Evolutionary conservation across 2,113 vertebrate genomes (phyloP).

Genomic region (Fulmarus glacialis): DNA sequence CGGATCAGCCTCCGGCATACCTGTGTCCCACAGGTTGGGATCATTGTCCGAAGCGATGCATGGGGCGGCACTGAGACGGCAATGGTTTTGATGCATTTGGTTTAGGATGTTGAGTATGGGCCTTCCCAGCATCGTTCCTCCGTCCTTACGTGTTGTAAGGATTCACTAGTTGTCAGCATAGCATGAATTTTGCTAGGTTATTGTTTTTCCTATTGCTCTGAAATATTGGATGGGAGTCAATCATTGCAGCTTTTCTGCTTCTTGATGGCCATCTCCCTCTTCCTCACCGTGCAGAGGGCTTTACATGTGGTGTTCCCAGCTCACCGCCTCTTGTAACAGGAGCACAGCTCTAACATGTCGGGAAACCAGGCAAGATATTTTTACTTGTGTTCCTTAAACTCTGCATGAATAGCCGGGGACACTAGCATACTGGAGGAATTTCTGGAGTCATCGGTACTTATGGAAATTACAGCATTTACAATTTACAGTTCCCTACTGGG

Average conservation of each 20-base stretch:
- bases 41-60: accelerated
- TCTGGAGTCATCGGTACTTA: background rate
- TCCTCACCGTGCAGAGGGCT: background rate
- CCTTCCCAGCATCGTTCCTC: accelerated
- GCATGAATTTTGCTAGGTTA: background rate
- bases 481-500: background rate
- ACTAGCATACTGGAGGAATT: background rate
- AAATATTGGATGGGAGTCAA: background rate
- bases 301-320: background rate
- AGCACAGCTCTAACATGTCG: background rate
- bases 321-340: background rate
- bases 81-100: background rate
- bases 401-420: background rate
- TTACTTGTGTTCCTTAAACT: background rate
- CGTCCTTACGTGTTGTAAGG: background rate
- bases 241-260: background rate
- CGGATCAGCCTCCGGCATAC: background rate
- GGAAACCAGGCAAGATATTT: background rate
- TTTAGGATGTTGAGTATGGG: background rate
- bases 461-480: background rate
- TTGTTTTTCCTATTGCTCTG: background rate
- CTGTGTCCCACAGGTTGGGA: accelerated
- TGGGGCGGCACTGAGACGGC: accelerated
- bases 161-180: background rate
- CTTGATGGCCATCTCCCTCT: background rate